Base-by-base conservation (phyloP, 2,888 invertebrate genomes). In the Galeruca laticollis region DNA sequence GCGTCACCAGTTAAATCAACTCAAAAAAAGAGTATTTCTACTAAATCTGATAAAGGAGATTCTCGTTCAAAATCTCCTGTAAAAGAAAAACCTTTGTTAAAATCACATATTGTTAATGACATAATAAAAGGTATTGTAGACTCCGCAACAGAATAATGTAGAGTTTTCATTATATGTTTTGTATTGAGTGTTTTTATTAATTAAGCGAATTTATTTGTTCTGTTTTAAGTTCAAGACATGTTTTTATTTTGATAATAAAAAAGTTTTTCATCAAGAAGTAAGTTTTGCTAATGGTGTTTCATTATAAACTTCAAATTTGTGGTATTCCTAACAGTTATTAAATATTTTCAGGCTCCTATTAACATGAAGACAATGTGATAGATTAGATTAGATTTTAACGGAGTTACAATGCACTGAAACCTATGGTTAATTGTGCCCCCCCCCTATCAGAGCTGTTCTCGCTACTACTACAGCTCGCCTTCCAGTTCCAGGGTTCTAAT, bases 241-340 rank as follows among this genome's bases (percentile, higher is more conserved):
- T 26, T 57, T 57, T 57, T 35, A 57, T 57, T 43, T 60, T 62
- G 35, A 51, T 18, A 51, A 61, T 62, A 35, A 51, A 20, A n/a
- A 60, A 0, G 11, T 43, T 35, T 26, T 11, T 26, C 2, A 6
- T 47, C 15, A 10, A 47, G 2, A 4, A 8, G 47, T 2, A 2
- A 8, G n/a, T 18, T 15, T 6, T 2, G 15, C 2, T 15, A 47
- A 10, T 37, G 37, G 37, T 9, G 11, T 26, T 26, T 26, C 26
- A 26, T 26, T 26, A 26, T 26, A 26, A 26, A n/a, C n/a, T n/a
- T n/a, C n/a, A n/a, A n/a, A n/a, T n/a, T n/a, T n/a, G 26, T 1
- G 26, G 26, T 6, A 26, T 26, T 26, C 26, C 4, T 3, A 26
- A 26, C 6, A 26, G 26, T 26, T 26, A 26, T 26, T 26, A 26